Conservation (phyloP, 2,113 vertebrate genomes). For the Rhynchomys soricoides region DNA sequence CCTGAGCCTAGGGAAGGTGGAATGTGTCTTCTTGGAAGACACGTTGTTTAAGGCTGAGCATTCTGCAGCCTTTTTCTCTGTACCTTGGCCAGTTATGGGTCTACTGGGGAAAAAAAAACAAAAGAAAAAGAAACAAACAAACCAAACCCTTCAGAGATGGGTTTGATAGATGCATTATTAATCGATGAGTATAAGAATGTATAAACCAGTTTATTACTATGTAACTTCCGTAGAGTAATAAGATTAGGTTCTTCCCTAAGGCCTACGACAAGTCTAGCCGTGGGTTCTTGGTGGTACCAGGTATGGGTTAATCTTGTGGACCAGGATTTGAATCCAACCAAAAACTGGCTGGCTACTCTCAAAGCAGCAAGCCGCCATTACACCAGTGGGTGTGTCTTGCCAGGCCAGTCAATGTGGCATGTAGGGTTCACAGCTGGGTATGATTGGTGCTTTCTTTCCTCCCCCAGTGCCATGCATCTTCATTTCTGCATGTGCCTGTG, state of each 20-base stretch:
- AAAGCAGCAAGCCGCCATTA: neutral
- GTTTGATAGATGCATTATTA: neutral
- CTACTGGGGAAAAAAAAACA: neutral
- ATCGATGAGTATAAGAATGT: neutral
- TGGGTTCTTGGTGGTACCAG: neutral
- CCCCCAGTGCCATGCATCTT: accelerated
- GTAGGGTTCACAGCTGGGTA: neutral
- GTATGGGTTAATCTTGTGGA: neutral
- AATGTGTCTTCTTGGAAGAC: too few species aligned
- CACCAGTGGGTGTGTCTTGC: neutral
- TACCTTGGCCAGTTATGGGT: too few species aligned
- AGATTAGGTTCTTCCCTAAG: neutral
- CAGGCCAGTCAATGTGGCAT: neutral
- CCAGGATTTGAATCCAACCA: neutral
- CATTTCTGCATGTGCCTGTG: neutral
- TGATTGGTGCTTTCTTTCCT: too few species aligned
- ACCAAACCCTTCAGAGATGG: neutral
- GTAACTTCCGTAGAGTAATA: neutral
- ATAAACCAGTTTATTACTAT: too few species aligned
- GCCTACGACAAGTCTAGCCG: neutral
- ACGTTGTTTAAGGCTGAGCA: neutral
- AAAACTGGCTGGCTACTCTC: neutral
- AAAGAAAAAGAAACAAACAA: neutral
- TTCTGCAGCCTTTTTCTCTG: neutral
- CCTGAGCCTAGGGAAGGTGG: neutral